Evolutionary conservation across 2,888 invertebrate species (phyloP), one percentile per base, ranked within the genome.

Genomic region (Dendrolimus houi): DNA sequence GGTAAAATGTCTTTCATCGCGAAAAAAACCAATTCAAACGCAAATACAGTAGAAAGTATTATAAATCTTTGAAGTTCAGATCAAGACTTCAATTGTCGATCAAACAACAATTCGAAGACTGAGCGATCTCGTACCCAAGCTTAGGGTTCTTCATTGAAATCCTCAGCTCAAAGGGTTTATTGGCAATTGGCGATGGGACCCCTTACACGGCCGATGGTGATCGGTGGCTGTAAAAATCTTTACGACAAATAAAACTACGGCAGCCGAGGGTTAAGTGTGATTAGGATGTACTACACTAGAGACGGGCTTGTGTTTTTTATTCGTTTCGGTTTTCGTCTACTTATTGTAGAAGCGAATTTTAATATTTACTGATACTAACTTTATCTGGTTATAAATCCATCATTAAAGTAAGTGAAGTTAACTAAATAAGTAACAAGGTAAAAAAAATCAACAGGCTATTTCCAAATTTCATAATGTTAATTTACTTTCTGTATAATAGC

Each of bases 241-340:
- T 87, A 87, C 77, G 81, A 76, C 78, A 66, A 77, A 85, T 85
- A 82, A 83, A 87, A 83, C 82, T 80, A 79, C 75, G 77, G 75
- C 64, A 65, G 75, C 65, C 69, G 66, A 72, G 83, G 80, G 79
- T 83, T 86, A 83, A 86, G 84, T 86, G 77, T 85, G 85, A 87
- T 87, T 82, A 82, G 76, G 79, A 69, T 69, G 60, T 66, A 40
- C 47, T 47, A 12, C 47, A 47, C 9, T 47, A 8, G 47, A 12
- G 47, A 47, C 8, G 47, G 47, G 47, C 47, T 3, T 29, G 29
- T 6, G 29, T 29, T 29, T 29, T 29, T 0, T 29, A 29, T 29
- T 29, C 29, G 29, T 29, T 29, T 29, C 29, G 6, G 29, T 29
- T 29, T 29, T 29, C 29, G 29, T 29, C 29, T 6, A 29, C 6